Evolutionary conservation across 2,888 invertebrate species (phyloP).

Genomic region (Unio delphinus): DNA sequence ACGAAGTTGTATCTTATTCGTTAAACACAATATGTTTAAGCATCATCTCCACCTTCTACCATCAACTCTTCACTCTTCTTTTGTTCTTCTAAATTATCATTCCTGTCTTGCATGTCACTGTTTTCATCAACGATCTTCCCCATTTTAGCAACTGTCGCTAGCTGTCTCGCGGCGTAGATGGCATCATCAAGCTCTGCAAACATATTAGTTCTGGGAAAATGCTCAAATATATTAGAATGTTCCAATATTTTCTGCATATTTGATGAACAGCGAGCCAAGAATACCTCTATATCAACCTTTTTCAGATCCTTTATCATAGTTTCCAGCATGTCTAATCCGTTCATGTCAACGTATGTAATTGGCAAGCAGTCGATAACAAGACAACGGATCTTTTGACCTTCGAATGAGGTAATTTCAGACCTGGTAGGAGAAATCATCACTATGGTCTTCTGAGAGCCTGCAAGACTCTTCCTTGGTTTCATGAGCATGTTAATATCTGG

Average conservation of each 20-base stretch:
- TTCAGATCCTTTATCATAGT: conserved; percentile 38
- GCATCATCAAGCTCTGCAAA: conserved; percentile 52
- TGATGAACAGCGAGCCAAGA: conserved; percentile 46
- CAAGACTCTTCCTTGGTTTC: conserved; percentile 16
- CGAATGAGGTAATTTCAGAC: neutral
- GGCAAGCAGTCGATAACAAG: conserved; percentile 61
- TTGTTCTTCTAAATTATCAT: too few relatives aligned
- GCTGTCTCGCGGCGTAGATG: conserved; percentile 21
- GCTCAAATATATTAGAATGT: conserved; percentile 40
- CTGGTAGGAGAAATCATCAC: conserved; percentile 1
- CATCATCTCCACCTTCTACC: too few relatives aligned
- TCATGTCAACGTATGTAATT: conserved; percentile 61
- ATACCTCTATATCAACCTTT: conserved; percentile 40
- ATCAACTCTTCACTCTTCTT: too few relatives aligned
- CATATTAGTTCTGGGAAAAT: conserved; percentile 31
- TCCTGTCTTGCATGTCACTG: too few relatives aligned
- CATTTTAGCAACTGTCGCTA: neutral
- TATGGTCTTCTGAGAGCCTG: neutral
- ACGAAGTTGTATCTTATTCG: too few relatives aligned
- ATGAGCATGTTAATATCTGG: conserved; percentile 4
- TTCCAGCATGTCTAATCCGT: conserved; percentile 54
- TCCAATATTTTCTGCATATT: conserved; percentile 41
- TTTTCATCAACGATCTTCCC: too few relatives aligned
- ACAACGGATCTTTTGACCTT: neutral
- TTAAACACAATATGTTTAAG: too few relatives aligned